Evolutionary conservation across 2,113 vertebrate species (phyloP).

Genomic region (Lethenteron camtschaticum): DNA sequence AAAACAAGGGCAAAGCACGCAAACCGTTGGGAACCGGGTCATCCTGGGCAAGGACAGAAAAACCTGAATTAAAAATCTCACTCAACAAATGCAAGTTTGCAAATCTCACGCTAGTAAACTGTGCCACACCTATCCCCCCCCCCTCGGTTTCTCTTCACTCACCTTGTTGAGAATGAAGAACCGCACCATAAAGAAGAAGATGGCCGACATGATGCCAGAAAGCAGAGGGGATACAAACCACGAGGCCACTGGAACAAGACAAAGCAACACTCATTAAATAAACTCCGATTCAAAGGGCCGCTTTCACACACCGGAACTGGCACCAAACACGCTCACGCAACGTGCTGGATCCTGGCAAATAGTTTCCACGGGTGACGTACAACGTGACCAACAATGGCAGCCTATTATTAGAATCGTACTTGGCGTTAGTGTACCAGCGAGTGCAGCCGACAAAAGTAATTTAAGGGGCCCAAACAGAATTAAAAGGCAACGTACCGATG

Average conservation of each 20-base stretch:
- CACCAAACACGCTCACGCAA: too few species aligned
- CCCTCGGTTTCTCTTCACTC: conserved; percentile 11
- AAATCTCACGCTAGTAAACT: too few species aligned
- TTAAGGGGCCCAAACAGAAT: background rate
- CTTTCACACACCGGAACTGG: too few species aligned
- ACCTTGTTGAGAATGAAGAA: conserved; percentile 68
- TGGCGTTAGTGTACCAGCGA: background rate
- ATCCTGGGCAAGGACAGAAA: conserved; percentile 22
- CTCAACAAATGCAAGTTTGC: too few species aligned
- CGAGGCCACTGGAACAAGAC: conserved; percentile 37
- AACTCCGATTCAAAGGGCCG: background rate
- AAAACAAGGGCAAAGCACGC: conserved; percentile 64
- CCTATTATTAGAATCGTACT: background rate
- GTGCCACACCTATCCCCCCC: too few species aligned
- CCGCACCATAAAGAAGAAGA: conserved; percentile 60
- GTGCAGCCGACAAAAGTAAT: background rate
- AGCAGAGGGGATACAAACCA: conserved; percentile 90
- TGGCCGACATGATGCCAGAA: conserved; percentile 71
- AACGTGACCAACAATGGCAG: too few species aligned
- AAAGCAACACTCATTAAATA: background rate
- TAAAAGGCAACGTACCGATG: conserved; percentile 36
- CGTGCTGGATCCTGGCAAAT: too few species aligned
- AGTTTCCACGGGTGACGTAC: too few species aligned
- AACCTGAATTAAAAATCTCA: too few species aligned
- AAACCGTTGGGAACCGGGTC: conserved; percentile 72